These are phyloP conservation scores for Channa striata DNA, from an alignment of 2,797 vertebrate species.

Conservation along the genomic window DNA sequence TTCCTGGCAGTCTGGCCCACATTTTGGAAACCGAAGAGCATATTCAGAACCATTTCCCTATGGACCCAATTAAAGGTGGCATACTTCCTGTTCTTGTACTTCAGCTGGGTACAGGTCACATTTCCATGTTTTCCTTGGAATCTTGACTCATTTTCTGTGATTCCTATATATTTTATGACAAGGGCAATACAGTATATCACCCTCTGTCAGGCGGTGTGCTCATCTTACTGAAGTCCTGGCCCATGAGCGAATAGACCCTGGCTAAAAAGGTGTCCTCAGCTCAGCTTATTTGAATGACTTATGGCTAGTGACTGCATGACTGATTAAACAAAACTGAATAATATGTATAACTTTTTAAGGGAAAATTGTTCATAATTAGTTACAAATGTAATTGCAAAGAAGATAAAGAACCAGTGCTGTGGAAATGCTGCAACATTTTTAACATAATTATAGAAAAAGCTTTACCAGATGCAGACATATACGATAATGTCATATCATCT, in stretches of 20 bases:
- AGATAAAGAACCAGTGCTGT: not conserved
- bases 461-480: not conserved
- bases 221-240: constrained; percentile 14
- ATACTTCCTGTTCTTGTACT: constrained; percentile 46
- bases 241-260: not conserved
- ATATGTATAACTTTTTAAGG: too few relatives aligned
- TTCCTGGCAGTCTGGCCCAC: constrained; percentile 61
- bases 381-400: constrained; percentile 2
- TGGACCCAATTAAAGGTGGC: constrained; percentile 72
- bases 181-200: constrained; percentile 20
- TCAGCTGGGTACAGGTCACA: constrained; percentile 49
- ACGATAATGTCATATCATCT: constrained; percentile 8
- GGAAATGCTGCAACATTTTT: not conserved
- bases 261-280: constrained; percentile 12
- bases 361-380: too few relatives aligned
- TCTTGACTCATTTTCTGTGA: constrained; percentile 38
- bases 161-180: constrained; percentile 54
- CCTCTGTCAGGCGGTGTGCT: constrained; percentile 13
- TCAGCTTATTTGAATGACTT: constrained; percentile 13
- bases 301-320: not conserved
- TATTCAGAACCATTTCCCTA: constrained; percentile 73
- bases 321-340: too few relatives aligned
- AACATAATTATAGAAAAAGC: not conserved
- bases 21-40: constrained; percentile 56
- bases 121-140: constrained; percentile 46